These are phyloP conservation scores for Eledona agricola DNA, from an alignment of 2,888 invertebrate species.

Conservation along the genomic window DNA sequence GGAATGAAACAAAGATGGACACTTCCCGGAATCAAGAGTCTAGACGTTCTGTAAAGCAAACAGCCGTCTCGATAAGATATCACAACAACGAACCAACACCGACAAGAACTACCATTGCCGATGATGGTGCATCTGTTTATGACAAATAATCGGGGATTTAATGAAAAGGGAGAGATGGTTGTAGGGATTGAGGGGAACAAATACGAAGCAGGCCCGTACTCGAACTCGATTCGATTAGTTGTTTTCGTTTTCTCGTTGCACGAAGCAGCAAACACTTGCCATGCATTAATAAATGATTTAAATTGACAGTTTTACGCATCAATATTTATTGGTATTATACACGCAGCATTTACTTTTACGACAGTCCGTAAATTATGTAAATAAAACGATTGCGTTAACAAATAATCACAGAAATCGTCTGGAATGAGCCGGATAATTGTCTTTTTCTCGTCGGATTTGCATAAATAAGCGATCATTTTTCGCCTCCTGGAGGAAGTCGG, in stretches of 20 bases:
- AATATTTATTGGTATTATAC: conserved; percentile 33
- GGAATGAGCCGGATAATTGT: conserved; percentile 25
- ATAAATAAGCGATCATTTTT: conserved; percentile 6
- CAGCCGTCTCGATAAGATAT: conserved; percentile 39
- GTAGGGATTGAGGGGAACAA: conserved; percentile 1
- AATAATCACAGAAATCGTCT: conserved; percentile 23
- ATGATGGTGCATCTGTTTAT: conserved; percentile 28
- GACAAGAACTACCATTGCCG: conserved; percentile 23
- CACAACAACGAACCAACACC: conserved; percentile 23
- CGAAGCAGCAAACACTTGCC: too few species aligned
- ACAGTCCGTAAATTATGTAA: conserved; percentile 33
- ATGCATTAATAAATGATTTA: conserved; percentile 30
- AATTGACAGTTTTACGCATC: conserved; percentile 34
- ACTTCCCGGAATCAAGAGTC: conserved; percentile 48
- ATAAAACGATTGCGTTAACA: conserved; percentile 31
- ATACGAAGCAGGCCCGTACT: conserved; percentile 1
- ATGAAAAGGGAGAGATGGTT: conserved; percentile 20
- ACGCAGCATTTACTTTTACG: conserved; percentile 37
- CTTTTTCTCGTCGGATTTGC: conserved; percentile 10
- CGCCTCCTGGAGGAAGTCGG: background rate
- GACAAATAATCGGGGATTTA: conserved; percentile 25
- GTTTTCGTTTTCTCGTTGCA: too few species aligned
- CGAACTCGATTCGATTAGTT: too few species aligned
- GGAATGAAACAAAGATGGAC: conserved; percentile 43
- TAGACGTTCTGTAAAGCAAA: conserved; percentile 45